Percentiles rank a stretch among this genome's conserved stretches.
Evolutionary conservation across 1,140 invertebrate genomes (phyloP).

Genomic region (Bombus balteatus): DNA sequence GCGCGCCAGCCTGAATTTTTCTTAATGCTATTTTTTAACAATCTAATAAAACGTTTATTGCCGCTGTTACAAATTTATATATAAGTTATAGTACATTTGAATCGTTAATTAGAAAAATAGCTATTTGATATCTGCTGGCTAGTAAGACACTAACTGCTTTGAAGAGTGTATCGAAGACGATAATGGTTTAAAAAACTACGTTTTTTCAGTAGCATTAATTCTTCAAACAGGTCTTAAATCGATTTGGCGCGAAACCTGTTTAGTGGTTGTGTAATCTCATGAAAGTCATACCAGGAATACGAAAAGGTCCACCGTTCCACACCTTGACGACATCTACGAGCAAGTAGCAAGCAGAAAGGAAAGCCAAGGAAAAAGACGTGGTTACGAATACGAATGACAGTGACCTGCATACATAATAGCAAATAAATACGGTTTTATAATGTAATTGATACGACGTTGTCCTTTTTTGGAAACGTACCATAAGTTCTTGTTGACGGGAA

Average conservation of each 20-base stretch:
- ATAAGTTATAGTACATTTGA: too few relatives aligned
- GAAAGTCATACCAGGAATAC: conserved; percentile 83
- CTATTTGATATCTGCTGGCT: too few relatives aligned
- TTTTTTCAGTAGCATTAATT: neutral
- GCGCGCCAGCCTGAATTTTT: neutral
- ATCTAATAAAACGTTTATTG: too few relatives aligned
- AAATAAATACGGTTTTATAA: neutral
- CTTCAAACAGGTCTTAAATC: neutral
- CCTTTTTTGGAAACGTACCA: conserved; percentile 85
- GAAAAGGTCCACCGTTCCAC: conserved; percentile 94
- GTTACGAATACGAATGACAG: conserved; percentile 93
- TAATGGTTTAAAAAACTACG: neutral
- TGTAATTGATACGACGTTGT: neutral
- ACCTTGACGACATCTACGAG: conserved; percentile 90
- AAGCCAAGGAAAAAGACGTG: conserved; percentile 87
- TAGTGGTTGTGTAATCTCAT: conserved; percentile 2
- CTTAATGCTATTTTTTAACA: neutral
- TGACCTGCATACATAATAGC: conserved; percentile 85
- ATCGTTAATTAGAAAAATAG: too few relatives aligned
- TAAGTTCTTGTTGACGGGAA: conserved; percentile 96
- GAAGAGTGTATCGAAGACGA: too few relatives aligned
- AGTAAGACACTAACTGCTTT: too few relatives aligned
- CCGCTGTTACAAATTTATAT: too few relatives aligned
- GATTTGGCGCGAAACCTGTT: neutral
- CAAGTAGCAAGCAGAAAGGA: conserved; percentile 90